Evolutionary conservation across 1,140 invertebrate genomes (phyloP).

Genomic region (Drosophila tsacasi): DNA sequence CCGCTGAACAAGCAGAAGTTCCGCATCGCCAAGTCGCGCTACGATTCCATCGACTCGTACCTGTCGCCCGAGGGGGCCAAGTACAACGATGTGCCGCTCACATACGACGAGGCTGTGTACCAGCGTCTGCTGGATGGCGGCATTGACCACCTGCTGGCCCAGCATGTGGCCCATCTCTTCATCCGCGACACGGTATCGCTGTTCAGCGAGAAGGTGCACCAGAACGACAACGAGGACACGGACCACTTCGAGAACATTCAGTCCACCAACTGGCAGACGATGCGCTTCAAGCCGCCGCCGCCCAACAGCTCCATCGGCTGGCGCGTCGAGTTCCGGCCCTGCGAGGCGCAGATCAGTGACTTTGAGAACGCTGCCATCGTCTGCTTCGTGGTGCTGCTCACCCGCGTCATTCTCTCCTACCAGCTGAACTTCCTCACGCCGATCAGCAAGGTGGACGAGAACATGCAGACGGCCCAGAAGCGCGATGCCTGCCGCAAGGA

Average conservation of each 20-base stretch:
- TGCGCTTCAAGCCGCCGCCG: conserved; percentile 99
- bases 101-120: conserved; percentile 93
- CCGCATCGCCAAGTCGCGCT: conserved; percentile 97
- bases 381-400: conserved; percentile 98
- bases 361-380: conserved; percentile 99
- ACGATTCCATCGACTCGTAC: conserved; percentile 99
- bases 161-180: conserved; percentile 99
- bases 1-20: conserved; percentile 92
- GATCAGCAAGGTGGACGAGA: conserved; percentile 99
- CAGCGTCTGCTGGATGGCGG: conserved; percentile 93
- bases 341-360: conserved; percentile 99
- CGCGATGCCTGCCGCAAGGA: conserved; percentile 93
- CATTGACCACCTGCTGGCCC: conserved; percentile 95
- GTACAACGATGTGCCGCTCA: conserved; percentile 87
- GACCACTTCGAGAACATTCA: conserved; percentile 99
- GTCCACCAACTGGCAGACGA: conserved; percentile 99
- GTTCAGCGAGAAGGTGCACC: conserved; percentile 98
- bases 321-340: conserved; percentile 99
- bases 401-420: conserved; percentile 98
- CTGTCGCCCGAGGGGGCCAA: conserved; percentile 92
- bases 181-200: conserved; percentile 98
- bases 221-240: conserved; percentile 96
- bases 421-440: conserved; percentile 98
- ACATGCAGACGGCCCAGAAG: conserved; percentile 97
- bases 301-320: conserved; percentile 98